Evolutionary conservation across 1,140 invertebrate species (phyloP).

Genomic region (Euura saliciscinereae): DNA sequence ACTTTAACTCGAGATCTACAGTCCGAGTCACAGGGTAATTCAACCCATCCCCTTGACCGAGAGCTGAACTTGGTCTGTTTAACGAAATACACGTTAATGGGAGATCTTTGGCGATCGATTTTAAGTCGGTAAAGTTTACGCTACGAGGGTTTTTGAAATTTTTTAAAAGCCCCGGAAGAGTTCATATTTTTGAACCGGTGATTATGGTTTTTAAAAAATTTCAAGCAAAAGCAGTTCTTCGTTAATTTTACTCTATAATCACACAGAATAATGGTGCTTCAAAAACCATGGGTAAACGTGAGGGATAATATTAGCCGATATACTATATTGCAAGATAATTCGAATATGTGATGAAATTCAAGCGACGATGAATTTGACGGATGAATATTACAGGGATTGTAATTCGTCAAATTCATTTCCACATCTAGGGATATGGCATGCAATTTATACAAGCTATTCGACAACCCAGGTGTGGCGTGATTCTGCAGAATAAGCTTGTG

Average conservation of each 20-base stretch:
- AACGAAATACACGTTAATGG: constrained; percentile 33
- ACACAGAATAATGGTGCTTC: too few relatives aligned
- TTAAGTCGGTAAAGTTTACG: constrained; percentile 8
- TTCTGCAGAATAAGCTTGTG: not conserved
- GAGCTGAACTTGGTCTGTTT: constrained; percentile 74
- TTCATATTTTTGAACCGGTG: not conserved
- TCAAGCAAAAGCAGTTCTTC: not conserved
- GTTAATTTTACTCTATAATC: not conserved
- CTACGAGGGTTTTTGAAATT: not conserved
- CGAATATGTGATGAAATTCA: not conserved
- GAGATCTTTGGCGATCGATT: constrained; percentile 18
- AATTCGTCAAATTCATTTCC: not conserved
- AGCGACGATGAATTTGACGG: not conserved
- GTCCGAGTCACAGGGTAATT: constrained; percentile 64
- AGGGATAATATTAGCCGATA: too few relatives aligned
- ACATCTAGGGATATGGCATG: not conserved
- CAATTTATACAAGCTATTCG: constrained; percentile 1
- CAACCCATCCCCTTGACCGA: constrained; percentile 72
- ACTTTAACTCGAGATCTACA: constrained; percentile 63
- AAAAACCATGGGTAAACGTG: too few relatives aligned
- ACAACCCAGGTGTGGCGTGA: not conserved
- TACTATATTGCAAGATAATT: too few relatives aligned
- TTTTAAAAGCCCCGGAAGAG: constrained; percentile 13
- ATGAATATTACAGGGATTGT: not conserved
- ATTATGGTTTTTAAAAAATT: not conserved